Conservation (phyloP, 1,140 invertebrate genomes). For the Drosophila sucinea region DNA sequence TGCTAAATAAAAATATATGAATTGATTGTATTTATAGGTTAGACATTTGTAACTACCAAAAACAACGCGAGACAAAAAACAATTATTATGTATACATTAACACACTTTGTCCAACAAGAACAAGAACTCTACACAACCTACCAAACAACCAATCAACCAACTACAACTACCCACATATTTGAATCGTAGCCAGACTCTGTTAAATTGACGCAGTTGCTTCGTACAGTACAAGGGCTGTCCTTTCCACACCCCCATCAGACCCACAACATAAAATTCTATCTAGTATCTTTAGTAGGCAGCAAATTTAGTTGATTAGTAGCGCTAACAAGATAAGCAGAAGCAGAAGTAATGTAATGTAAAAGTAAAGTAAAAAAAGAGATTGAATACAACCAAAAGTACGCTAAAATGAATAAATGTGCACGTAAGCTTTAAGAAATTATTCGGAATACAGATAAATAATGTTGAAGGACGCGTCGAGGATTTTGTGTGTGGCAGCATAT, state of each 20-base stretch:
- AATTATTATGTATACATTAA: constrained; percentile 38
- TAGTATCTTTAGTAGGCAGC: constrained; percentile 73
- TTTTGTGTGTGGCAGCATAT: constrained; percentile 26
- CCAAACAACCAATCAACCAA: constrained; percentile 32
- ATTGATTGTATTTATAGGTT: constrained; percentile 70
- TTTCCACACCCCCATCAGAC: constrained; percentile 34
- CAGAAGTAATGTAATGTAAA: constrained; percentile 34
- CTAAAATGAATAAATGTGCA: constrained; percentile 52
- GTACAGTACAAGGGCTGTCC: constrained; percentile 28
- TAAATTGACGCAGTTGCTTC: constrained; percentile 45
- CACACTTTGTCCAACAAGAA: constrained; percentile 39
- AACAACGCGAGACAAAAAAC: constrained; percentile 55
- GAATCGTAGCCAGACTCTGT: constrained; percentile 25
- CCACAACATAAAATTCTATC: constrained; percentile 18
- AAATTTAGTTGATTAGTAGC: constrained; percentile 59
- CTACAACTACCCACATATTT: constrained; percentile 44
- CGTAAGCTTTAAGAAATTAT: constrained; percentile 71
- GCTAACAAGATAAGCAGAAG: constrained; percentile 10
- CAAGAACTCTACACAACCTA: constrained; percentile 44
- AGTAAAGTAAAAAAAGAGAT: constrained; percentile 37
- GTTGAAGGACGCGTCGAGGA: constrained; percentile 27
- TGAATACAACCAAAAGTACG: constrained; percentile 1
- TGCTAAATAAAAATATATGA: constrained; percentile 46
- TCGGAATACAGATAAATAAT: constrained; percentile 41
- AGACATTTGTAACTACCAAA: constrained; percentile 60